phyloP scores from a whole-genome alignment of 2,113 vertebrate genomes.

The Murina feae region DNA sequence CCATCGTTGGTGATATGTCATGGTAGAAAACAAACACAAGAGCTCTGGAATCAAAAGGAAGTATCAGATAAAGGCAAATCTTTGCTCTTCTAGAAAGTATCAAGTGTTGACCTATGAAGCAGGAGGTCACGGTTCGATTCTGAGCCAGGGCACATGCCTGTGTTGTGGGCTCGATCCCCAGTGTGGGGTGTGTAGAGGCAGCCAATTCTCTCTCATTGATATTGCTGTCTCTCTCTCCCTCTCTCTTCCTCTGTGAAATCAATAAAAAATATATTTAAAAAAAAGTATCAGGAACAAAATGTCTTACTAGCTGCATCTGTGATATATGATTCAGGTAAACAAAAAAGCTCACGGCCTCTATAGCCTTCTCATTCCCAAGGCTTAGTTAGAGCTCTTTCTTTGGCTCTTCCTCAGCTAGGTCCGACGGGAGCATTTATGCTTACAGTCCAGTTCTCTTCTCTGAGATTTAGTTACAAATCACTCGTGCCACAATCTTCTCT shows the following conservation, averaged over 20 bases:
- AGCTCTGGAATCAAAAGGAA: slow-evolving; percentile 3
- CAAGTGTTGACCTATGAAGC: not conserved
- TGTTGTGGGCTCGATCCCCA: no score
- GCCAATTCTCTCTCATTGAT: no score
- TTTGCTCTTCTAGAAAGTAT: not conserved
- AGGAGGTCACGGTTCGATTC: no score
- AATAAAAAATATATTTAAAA: not conserved
- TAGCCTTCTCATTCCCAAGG: not conserved
- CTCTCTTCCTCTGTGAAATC: not conserved
- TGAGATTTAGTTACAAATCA: not conserved
- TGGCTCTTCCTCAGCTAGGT: not conserved
- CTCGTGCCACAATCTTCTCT: not conserved
- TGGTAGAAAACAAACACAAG: slow-evolving; percentile 39
- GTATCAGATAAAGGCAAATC: not conserved
- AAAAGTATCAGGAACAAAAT: slow-evolving; percentile 1
- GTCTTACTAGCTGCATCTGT: not conserved
- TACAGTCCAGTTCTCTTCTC: not conserved
- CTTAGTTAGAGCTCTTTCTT: not conserved
- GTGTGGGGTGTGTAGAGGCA: no score
- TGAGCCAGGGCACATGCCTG: no score
- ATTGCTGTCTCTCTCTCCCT: no score
- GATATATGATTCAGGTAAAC: not conserved
- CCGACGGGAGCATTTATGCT: not conserved
- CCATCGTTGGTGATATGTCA: not conserved
- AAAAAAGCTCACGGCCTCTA: not conserved